Conservation (phyloP, 2,888 invertebrate species). For the Drosophila quinaria region DNA sequence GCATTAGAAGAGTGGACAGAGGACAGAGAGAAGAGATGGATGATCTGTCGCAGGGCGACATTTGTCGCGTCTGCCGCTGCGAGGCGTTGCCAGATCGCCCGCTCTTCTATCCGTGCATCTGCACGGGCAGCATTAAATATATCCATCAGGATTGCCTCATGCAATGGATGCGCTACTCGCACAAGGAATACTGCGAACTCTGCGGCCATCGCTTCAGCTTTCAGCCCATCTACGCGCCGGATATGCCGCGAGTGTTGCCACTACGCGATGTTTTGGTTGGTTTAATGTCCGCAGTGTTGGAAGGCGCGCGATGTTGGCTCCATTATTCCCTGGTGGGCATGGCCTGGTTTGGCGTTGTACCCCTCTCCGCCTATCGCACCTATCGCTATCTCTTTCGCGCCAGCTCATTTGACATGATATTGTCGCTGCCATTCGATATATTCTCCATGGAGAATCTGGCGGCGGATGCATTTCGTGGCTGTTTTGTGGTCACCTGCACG, state of each 20-base stretch:
- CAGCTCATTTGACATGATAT: slow-evolving; percentile 91
- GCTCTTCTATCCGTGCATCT: slow-evolving; percentile 98
- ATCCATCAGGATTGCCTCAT: slow-evolving; percentile 99
- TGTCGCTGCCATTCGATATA: slow-evolving; percentile 96
- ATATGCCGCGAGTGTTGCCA: slow-evolving; percentile 99
- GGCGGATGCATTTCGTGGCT: slow-evolving; percentile 97
- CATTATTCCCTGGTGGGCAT: slow-evolving; percentile 98
- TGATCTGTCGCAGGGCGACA: slow-evolving; percentile 88
- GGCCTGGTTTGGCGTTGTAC: slow-evolving; percentile 99
- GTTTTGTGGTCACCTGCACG: slow-evolving; percentile 98
- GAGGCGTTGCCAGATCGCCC: slow-evolving; percentile 97
- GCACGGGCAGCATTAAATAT: slow-evolving; percentile 99
- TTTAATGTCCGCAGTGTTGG: slow-evolving; percentile 93
- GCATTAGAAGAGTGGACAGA: slow-evolving; percentile 26
- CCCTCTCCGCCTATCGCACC: slow-evolving; percentile 97
- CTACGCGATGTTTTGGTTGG: slow-evolving; percentile 97
- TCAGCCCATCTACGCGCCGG: slow-evolving; percentile 99
- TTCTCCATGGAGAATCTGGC: slow-evolving; percentile 96
- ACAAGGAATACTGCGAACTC: slow-evolving; percentile 99
- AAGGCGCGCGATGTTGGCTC: slow-evolving; percentile 98
- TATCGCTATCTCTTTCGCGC: slow-evolving; percentile 97
- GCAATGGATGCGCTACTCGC: slow-evolving; percentile 99
- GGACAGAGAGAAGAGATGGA: slow-evolving; percentile 75
- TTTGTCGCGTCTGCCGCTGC: slow-evolving; percentile 98
- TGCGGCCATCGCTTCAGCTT: slow-evolving; percentile 99